Evolutionary conservation across 2,797 vertebrate species (phyloP), one percentile per base, ranked within the genome.

Genomic region (Acrocephalus scirpaceus): DNA sequence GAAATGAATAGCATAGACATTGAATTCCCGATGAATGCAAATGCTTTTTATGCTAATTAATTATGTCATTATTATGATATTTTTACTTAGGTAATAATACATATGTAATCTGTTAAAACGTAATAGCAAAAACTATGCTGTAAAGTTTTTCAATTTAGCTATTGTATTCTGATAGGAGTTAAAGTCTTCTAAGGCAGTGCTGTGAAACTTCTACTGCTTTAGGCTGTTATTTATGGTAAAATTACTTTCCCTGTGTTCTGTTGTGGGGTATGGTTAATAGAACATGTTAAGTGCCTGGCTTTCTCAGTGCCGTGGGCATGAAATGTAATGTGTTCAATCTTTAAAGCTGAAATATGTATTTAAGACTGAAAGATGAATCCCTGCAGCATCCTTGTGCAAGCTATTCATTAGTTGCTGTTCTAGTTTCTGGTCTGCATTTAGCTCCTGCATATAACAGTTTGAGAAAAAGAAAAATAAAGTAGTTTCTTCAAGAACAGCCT

Each of bases 331-430:
- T 36, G 26, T 72, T 90, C 71, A n/a, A 2, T 93, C 75, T 90
- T 91, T 92, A 79, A 90, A 76, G n/a, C 1, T 88, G 72, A 67
- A 20, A 40, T 25, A 34, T 5, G 76, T 92, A 71, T 77, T 90
- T 96, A 86, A 93, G 73, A 81, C 66, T 88, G 66, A 66, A 86
- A 16, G 61, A 61, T 50, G 8, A 84, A 77, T 92, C 45, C 65
- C 57, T 92, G 2, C 32, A 87, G 79, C 44, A 64, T 80, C 65
- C 29, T 65, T 76, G 18, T 83, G 44, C 15, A 32, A 88, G 56
- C 48, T 92, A 1, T 60, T 88, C 23, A 47, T 88, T 83, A 88
- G 61, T 72, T 92, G 44, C 69, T 67, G 56, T 40, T 95, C 67
- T 56, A 36, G 30, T 95, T 90, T 70, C 48, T 86, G 65, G n/a